These are phyloP conservation scores for Anthophora plumipes DNA, from an alignment of 2,888 invertebrate species.

Conservation along the genomic window DNA sequence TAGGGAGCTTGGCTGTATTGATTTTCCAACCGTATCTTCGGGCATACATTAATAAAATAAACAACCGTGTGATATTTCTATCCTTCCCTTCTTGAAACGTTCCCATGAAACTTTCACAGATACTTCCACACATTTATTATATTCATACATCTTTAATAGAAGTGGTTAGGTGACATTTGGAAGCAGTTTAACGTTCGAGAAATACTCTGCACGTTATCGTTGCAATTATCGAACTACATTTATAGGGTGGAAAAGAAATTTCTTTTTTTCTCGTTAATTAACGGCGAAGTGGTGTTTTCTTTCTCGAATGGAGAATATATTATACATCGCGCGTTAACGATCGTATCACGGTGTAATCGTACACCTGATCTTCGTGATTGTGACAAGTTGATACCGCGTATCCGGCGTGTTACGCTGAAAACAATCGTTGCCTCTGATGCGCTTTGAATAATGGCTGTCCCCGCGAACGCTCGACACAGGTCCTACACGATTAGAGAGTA, in stretches of 20 bases:
- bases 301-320: too few relatives aligned
- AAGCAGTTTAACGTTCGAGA: background rate
- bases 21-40: conserved; percentile 42
- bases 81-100: background rate
- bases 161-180: background rate
- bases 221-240: background rate
- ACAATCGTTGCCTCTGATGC: conserved; percentile 24
- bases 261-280: too few relatives aligned
- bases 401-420: conserved; percentile 27
- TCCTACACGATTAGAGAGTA: conserved; percentile 42
- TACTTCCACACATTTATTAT: conserved; percentile 25
- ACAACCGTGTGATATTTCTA: conserved; percentile 14
- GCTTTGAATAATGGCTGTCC: conserved; percentile 40
- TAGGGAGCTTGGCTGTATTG: conserved; percentile 23
- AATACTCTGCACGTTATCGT: background rate
- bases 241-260: background rate
- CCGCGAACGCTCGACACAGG: conserved; percentile 25
- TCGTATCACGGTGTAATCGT: background rate
- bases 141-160: conserved; percentile 26
- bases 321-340: background rate
- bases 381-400: conserved; percentile 16
- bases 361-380: conserved; percentile 10
- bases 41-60: conserved; percentile 34
- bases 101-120: conserved; percentile 1
- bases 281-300: too few relatives aligned